Conservation (phyloP, 1,140 invertebrate species). For the Sitodiplosis mosellana region DNA sequence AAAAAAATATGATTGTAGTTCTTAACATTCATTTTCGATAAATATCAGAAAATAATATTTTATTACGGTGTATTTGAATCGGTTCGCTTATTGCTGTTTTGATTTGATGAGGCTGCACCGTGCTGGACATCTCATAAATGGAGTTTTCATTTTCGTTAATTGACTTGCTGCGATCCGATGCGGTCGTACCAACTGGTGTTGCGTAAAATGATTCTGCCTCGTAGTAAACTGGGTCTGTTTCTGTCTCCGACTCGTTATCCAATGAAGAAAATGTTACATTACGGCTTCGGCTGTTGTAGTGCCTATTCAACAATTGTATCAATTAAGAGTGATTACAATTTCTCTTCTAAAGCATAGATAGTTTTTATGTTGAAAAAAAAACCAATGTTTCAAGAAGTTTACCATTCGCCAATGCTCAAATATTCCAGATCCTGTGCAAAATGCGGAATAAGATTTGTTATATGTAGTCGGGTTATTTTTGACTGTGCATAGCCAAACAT, state of each 20-base stretch:
- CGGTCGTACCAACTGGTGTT: conserved; percentile 5
- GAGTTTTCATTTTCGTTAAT: too few species aligned
- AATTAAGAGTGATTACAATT: too few species aligned
- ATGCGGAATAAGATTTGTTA: conserved; percentile 31
- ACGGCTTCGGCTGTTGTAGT: conserved; percentile 18
- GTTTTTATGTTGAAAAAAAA: too few species aligned
- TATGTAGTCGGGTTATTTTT: conserved; percentile 38
- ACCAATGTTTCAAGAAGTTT: conserved; percentile 14
- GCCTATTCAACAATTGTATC: too few species aligned
- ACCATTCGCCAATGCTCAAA: conserved; percentile 6
- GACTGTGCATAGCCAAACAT: conserved; percentile 41
- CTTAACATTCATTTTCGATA: too few species aligned
- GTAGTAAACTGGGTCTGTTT: conserved; percentile 11
- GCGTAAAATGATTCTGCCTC: conserved; percentile 7
- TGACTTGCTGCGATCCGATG: neutral
- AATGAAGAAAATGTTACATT: conserved; percentile 31
- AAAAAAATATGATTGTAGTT: too few species aligned
- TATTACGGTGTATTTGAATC: neutral
- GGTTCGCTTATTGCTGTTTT: neutral
- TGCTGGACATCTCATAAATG: neutral
- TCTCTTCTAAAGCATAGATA: too few species aligned
- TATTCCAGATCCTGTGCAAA: conserved; percentile 27
- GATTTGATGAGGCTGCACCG: neutral
- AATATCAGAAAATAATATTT: too few species aligned
- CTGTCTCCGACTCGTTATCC: conserved; percentile 25